Evolutionary conservation across 2,797 vertebrate genomes (phyloP).

Genomic region (Microctenopoma steveboyesi): DNA sequence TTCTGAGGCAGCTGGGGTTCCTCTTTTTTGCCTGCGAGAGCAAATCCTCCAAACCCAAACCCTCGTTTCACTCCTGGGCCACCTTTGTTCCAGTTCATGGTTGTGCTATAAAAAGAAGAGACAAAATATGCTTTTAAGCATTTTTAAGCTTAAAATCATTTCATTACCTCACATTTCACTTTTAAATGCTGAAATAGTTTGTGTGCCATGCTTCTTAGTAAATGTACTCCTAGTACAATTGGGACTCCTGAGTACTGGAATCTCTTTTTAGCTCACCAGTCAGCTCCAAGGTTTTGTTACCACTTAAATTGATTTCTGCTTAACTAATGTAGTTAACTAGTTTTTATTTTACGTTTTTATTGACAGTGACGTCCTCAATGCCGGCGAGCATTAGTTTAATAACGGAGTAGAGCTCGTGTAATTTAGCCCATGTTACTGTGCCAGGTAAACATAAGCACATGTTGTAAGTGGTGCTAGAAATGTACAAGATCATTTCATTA

Average conservation of each 20-base stretch:
- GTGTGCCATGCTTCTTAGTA: background rate
- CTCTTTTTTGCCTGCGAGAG: constrained; percentile 91
- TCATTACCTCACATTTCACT: background rate
- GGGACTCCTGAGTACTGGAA: background rate
- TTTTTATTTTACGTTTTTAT: background rate
- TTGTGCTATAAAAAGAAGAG: constrained; percentile 47
- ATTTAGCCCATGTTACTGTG: background rate
- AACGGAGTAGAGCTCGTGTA: too few relatives aligned
- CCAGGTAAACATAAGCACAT: background rate
- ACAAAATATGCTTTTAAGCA: background rate
- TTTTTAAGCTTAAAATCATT: background rate
- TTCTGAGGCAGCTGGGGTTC: constrained; percentile 86
- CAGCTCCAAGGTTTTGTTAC: background rate
- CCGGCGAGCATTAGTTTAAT: background rate
- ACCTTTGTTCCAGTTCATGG: constrained; percentile 99
- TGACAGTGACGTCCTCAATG: background rate
- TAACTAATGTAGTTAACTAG: background rate
- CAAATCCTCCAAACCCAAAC: constrained; percentile 98
- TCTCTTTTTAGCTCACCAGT: background rate
- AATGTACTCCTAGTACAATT: background rate
- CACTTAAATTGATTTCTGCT: background rate
- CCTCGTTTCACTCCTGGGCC: constrained; percentile 94
- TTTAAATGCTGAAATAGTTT: background rate
- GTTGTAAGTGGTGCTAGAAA: background rate
- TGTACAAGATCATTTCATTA: background rate